Evolutionary conservation across 2,797 vertebrate species (phyloP), one percentile per base, ranked within the genome.

Genomic region (Syngnathus rostellatus): DNA sequence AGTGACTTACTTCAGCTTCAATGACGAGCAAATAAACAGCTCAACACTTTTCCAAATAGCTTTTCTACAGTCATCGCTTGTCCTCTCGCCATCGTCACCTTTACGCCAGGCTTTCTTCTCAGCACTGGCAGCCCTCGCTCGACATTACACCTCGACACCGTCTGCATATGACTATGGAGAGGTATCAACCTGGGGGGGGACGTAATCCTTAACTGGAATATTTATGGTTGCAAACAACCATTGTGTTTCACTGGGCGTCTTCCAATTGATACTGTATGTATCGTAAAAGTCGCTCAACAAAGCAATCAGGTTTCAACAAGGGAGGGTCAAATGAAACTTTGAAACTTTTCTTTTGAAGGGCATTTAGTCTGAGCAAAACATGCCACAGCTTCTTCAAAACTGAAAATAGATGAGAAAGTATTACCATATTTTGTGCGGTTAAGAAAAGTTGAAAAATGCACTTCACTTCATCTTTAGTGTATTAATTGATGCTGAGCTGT

Each of bases 1-100:
- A 93, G 94, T 94, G 95, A 93, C 93, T 96, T 94, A 94, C 95
- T 98, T 99, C 94, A 94, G 94, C 95, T 94, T 96, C 94, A 97
- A 94, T 95, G 95, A 97, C 91, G 93, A 89, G 91, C 92, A 94
- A 91, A 94, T 92, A 92, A 94, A 91, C 92, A 94, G 92, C 92
- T 90, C 93, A 93, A 92, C 94, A 93, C 89, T 93, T 94, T 94
- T 91, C 89, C 82, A 88, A 93, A 93, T 92, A 89, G 91, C 92
- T 82, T 77, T 72, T 73, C 75, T 76, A 72, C 75, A 63, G 72
- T 84, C 78, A 76, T 82, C 70, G 65, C 63, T 75, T 62, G 67
- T 79, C 72, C 70, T 69, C 63, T 70, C 63, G 14, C 66, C 72
- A 73, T 80, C 75, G 74, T 75, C 74, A 74, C 81, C 72, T 76